Evolutionary conservation across 1,140 invertebrate species (phyloP).

Genomic region (Zaprionus gabonicus): DNA sequence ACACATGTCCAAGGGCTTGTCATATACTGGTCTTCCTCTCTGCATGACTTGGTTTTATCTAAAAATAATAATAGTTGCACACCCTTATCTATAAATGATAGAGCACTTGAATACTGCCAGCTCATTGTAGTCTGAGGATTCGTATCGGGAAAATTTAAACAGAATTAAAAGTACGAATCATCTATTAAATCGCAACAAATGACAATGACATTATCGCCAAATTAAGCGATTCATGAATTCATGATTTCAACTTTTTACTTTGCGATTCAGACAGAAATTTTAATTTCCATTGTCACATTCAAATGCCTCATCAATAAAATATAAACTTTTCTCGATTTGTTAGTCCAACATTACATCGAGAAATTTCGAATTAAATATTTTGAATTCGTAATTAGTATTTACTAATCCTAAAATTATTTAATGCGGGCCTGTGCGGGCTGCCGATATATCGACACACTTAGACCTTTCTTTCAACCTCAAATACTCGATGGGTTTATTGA

Average conservation of each 20-base stretch:
- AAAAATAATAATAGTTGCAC: background rate
- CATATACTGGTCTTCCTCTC: background rate
- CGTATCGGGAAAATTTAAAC: background rate
- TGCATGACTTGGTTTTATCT: slow-evolving; percentile 9
- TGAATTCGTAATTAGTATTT: background rate
- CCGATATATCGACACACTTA: background rate
- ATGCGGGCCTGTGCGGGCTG: background rate
- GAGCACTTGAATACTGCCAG: background rate
- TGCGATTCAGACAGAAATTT: background rate
- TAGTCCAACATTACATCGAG: too few species aligned
- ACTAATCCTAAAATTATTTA: background rate
- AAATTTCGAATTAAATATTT: background rate
- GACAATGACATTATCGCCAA: background rate
- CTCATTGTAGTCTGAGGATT: background rate
- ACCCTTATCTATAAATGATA: slow-evolving; percentile 9
- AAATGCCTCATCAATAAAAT: background rate
- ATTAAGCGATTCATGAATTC: background rate
- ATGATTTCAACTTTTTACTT: background rate
- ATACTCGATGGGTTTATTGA: background rate
- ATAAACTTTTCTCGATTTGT: background rate
- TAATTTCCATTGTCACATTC: too few species aligned
- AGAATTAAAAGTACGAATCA: background rate
- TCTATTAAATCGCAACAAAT: background rate
- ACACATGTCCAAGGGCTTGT: background rate
- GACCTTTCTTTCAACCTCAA: background rate